Conservation (phyloP, 1,140 invertebrate genomes). For the Polypedilum vanderplanki region DNA sequence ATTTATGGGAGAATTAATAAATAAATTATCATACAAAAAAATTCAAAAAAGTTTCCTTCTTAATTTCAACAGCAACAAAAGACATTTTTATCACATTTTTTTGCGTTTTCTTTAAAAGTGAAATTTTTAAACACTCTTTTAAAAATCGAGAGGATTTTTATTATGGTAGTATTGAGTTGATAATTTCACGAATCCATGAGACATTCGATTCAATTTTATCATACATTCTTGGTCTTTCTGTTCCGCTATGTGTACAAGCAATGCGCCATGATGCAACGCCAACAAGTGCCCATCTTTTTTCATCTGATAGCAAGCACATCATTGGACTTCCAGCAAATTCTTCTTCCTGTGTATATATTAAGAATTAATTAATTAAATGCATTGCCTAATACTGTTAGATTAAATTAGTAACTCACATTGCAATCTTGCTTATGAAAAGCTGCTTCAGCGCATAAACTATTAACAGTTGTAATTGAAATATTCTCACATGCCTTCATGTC, state of each 20-base stretch:
- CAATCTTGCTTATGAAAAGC: constrained; percentile 69
- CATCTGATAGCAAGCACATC: constrained; percentile 60
- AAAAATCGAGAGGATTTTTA: neutral
- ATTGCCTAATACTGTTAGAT: constrained; percentile 30
- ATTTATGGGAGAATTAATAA: too few relatives aligned
- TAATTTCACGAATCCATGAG: constrained; percentile 70
- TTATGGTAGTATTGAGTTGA: constrained; percentile 40
- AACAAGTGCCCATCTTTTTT: constrained; percentile 60
- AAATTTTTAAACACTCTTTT: neutral
- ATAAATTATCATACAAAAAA: too few relatives aligned
- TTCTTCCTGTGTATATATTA: constrained; percentile 57
- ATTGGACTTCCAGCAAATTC: constrained; percentile 79
- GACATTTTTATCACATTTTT: constrained; percentile 6
- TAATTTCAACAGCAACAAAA: constrained; percentile 11
- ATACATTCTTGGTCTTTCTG: constrained; percentile 69
- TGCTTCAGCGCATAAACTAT: constrained; percentile 75
- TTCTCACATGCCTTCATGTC: constrained; percentile 75
- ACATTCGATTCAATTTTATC: constrained; percentile 72
- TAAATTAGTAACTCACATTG: constrained; percentile 53
- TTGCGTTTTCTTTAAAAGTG: neutral
- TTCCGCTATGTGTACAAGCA: constrained; percentile 61
- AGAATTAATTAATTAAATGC: constrained; percentile 6
- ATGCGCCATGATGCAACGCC: constrained; percentile 77
- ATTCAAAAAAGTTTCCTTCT: neutral
- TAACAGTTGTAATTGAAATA: constrained; percentile 71